These are phyloP conservation scores for Melanotaenia maccullochi DNA, from an alignment of 2,797 vertebrate species.

Conservation along the genomic window DNA sequence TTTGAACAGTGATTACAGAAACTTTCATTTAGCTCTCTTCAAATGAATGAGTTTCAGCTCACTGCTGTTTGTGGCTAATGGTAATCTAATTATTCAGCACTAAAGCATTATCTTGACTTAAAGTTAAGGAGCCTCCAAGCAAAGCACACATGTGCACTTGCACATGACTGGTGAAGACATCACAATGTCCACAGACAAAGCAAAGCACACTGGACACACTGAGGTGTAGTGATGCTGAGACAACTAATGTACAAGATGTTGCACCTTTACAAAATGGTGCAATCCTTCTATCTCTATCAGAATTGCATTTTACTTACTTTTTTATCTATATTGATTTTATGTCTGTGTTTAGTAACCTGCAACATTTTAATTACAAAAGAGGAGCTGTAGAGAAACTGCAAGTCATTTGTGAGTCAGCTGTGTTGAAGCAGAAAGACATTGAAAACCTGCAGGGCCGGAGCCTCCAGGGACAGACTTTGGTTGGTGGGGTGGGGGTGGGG, in stretches of 20 bases:
- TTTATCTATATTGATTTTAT: too few species aligned
- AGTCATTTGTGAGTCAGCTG: too few species aligned
- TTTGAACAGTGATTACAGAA: too few species aligned
- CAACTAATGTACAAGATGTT: background rate
- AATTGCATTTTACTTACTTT: background rate
- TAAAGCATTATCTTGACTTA: background rate
- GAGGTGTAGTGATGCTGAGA: background rate
- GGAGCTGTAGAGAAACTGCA: too few species aligned
- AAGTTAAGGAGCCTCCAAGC: background rate
- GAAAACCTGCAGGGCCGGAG: too few species aligned
- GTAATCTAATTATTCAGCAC: constrained; percentile 13
- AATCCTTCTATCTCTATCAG: background rate
- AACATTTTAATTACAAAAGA: too few species aligned
- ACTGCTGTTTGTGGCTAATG: background rate
- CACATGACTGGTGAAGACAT: background rate
- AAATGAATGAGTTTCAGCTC: constrained; percentile 3
- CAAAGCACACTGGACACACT: background rate
- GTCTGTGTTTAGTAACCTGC: too few species aligned
- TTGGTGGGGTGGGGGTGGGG: too few species aligned
- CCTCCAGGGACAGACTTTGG: too few species aligned
- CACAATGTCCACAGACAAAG: background rate
- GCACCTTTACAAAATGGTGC: background rate
- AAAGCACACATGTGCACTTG: background rate
- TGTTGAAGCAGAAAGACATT: too few species aligned
- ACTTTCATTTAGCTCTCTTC: background rate